Base-by-base conservation (phyloP, 2,797 vertebrate genomes). In the Lycodopsis pacificus region DNA sequence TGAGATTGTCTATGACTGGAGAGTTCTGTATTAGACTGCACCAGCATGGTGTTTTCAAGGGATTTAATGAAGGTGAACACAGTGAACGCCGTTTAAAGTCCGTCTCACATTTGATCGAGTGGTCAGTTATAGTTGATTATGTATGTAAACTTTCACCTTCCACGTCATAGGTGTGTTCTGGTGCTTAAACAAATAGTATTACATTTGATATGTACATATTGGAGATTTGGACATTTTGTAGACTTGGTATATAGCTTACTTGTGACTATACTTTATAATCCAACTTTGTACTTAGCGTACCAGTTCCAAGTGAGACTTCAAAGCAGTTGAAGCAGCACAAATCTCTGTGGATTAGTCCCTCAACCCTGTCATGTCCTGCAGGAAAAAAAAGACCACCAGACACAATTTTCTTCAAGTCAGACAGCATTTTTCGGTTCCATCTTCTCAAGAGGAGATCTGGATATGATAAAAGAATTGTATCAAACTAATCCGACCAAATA, bases 321-420 rank as follows among this genome's bases (percentile, higher is more conserved):
- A 46, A 53, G 69, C 44, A 11, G 49, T 44, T 61, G 65, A 62
- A 65, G 65, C 65, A 59, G 66, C 58, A 72, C 49, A 79, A 51
- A 40, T 79, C 62, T 76, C 34, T 58, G 30, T 61, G 65, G 57
- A 61, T 75, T 58, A 73, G 5, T 44, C 73, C 44, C 10, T 66
- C 40, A 32, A 44, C 30, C 20, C 40, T 46, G 57, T 30, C 48
- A 32, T 46, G 59, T 70, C 42, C 44, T 62, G 64, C 79, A 70
- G 42, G 30, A 36, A 38, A 48, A 48, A 69, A 58, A 38, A 38
- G 1, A 62, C 17, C 46, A 62, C 22, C 46, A 49, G 15, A n/a
- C 53, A 38, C 27, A 19, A 5, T 64, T 61, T n/a, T 27, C 9
- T 32, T 34, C 27, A 61, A 69, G 38, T 40, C 20, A n/a, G 44